Evolutionary conservation across 2,888 invertebrate genomes (phyloP).

Genomic region (Dorcus parallelipipedus): DNA sequence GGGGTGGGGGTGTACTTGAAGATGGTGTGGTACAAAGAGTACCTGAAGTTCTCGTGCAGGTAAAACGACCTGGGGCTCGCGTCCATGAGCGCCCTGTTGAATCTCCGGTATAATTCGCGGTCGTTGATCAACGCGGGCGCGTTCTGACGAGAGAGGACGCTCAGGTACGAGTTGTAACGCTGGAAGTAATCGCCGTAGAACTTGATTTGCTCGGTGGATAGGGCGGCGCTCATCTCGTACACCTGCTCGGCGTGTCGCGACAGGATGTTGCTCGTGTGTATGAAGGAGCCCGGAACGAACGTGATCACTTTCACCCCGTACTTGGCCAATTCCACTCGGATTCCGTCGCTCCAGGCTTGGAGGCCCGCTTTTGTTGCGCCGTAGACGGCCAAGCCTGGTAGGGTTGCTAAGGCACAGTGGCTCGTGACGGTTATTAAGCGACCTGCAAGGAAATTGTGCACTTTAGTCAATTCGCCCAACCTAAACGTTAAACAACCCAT

Average conservation of each 20-base stretch:
- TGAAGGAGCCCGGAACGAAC: slow-evolving; percentile 78
- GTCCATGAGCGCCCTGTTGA: slow-evolving; percentile 61
- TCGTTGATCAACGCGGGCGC: slow-evolving; percentile 56
- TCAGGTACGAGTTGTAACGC: slow-evolving; percentile 59
- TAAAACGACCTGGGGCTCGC: slow-evolving; percentile 60
- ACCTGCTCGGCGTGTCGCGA: slow-evolving; percentile 60
- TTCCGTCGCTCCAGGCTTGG: slow-evolving; percentile 66
- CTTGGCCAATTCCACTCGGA: slow-evolving; percentile 70
- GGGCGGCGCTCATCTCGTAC: slow-evolving; percentile 60
- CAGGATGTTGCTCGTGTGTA: slow-evolving; percentile 66
- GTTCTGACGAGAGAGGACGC: slow-evolving; percentile 44
- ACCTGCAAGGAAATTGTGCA: slow-evolving; percentile 41
- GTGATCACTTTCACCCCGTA: slow-evolving; percentile 69
- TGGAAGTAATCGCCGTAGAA: slow-evolving; percentile 68
- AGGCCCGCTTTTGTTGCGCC: slow-evolving; percentile 80
- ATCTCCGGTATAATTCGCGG: slow-evolving; percentile 55
- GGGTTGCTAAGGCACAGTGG: slow-evolving; percentile 69
- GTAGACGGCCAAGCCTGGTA: slow-evolving; percentile 75
- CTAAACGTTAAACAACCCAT: no score
- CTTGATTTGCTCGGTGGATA: slow-evolving; percentile 60
- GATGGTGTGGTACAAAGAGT: slow-evolving; percentile 62
- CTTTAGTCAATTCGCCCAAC: background rate
- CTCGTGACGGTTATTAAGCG: slow-evolving; percentile 80
- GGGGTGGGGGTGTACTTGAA: slow-evolving; percentile 59
- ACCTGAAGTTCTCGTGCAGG: slow-evolving; percentile 67